Conservation (phyloP, 2,888 invertebrate genomes). For the Oscheius sp. region DNA sequence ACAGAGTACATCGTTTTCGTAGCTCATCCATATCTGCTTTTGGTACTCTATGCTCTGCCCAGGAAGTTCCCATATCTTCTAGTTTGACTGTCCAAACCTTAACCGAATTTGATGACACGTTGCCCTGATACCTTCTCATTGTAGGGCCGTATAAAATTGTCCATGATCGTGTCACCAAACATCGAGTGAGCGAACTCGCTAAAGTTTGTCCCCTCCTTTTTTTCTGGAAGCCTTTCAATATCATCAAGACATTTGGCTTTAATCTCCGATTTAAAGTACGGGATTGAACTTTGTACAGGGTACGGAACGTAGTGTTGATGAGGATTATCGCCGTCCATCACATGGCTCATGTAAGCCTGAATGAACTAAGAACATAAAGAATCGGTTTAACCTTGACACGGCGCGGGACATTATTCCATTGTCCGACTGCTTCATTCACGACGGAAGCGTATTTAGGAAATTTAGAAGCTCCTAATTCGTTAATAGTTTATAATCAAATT, state of each 20-base stretch:
- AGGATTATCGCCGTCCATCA: conserved; percentile 21
- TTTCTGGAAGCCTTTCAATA: conserved; percentile 33
- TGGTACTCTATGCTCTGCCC: conserved; percentile 60
- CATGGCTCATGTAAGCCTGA: conserved; percentile 42
- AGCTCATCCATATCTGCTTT: conserved; percentile 40
- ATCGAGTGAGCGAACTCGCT: conserved; percentile 50
- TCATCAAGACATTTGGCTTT: conserved; percentile 46
- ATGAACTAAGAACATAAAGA: conserved; percentile 8
- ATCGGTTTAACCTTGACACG: conserved; percentile 32
- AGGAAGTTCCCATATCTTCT: conserved; percentile 50
- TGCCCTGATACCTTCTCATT: conserved; percentile 56
- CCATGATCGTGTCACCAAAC: conserved; percentile 59
- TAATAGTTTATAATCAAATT: neutral
- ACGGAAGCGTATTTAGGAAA: conserved; percentile 34
- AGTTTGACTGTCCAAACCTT: conserved; percentile 58
- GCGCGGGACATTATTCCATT: conserved; percentile 43
- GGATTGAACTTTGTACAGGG: conserved; percentile 39
- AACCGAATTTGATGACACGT: conserved; percentile 5
- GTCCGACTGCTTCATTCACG: conserved; percentile 34
- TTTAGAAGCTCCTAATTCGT: conserved; percentile 31
- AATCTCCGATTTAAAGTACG: conserved; percentile 47
- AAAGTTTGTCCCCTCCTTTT: conserved; percentile 46
- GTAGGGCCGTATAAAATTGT: conserved; percentile 62
- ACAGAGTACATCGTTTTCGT: conserved; percentile 29
- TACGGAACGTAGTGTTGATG: conserved; percentile 39